phyloP scores from a whole-genome alignment of 2,888 invertebrate genomes.

The Aradus depressus region DNA sequence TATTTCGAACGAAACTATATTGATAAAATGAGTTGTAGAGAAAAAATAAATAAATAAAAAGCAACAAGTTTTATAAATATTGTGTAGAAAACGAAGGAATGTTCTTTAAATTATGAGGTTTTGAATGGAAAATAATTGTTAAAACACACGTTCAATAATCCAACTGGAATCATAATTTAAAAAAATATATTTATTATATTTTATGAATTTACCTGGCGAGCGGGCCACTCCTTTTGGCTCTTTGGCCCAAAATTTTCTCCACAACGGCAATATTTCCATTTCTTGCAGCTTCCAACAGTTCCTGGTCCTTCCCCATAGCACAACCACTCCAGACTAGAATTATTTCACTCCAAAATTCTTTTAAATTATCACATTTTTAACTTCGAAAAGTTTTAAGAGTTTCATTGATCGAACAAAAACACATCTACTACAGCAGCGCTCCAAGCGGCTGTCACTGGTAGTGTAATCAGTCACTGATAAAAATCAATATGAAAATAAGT shows the following conservation, averaged over 20 bases:
- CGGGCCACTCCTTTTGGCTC: conserved; percentile 85
- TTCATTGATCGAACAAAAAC: conserved; percentile 31
- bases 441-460: conserved; percentile 13
- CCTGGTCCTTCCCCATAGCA: conserved; percentile 91
- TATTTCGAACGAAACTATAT: no score
- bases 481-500: no score
- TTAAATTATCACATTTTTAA: conserved; percentile 23
- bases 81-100: no score
- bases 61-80: no score
- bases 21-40: no score
- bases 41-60: no score
- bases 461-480: no score
- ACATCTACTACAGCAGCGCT: conserved; percentile 23
- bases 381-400: conserved; percentile 21
- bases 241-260: conserved; percentile 80
- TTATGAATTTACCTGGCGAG: conserved; percentile 63
- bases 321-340: conserved; percentile 7
- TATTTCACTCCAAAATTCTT: conserved; percentile 1
- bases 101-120: no score
- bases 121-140: no score
- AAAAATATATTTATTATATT: conserved; percentile 10
- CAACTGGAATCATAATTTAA: no score
- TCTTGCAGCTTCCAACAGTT: conserved; percentile 88
- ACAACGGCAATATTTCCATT: conserved; percentile 80
- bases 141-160: no score